These are phyloP conservation scores for Drosophila truncata DNA, from an alignment of 1,140 invertebrate species.

Conservation along the genomic window DNA sequence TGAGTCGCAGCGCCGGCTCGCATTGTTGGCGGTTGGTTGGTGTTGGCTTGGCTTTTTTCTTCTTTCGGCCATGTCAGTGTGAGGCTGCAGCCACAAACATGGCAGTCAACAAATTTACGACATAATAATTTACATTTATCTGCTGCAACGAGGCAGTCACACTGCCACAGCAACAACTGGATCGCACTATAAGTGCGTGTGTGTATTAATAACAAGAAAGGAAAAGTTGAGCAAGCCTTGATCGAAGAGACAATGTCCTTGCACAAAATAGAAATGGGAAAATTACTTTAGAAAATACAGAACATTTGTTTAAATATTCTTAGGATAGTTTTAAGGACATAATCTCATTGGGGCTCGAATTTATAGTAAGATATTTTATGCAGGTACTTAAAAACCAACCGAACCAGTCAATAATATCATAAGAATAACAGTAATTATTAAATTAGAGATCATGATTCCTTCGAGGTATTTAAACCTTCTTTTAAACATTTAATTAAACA, in stretches of 20 bases:
- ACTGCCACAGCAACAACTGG: slow-evolving; percentile 58
- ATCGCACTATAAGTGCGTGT: slow-evolving; percentile 59
- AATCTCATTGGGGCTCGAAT: no score
- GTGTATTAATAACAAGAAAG: slow-evolving; percentile 51
- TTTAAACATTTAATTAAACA: background rate
- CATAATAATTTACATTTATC: slow-evolving; percentile 85
- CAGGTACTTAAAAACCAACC: no score
- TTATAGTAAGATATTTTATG: no score
- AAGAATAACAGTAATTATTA: background rate
- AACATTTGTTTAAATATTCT: background rate
- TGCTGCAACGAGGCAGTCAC: slow-evolving; percentile 78
- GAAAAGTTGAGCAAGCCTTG: slow-evolving; percentile 19
- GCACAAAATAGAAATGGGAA: background rate
- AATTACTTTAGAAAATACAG: background rate
- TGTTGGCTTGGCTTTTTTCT: slow-evolving; percentile 30
- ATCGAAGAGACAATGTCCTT: slow-evolving; percentile 54
- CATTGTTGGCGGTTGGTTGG: slow-evolving; percentile 23
- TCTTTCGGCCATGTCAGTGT: slow-evolving; percentile 60
- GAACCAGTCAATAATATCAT: no score
- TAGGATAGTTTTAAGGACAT: background rate
- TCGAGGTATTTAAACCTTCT: background rate
- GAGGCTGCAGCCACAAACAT: slow-evolving; percentile 75
- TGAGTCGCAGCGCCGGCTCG: slow-evolving; percentile 15
- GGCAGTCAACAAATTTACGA: slow-evolving; percentile 85
- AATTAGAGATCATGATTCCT: background rate